Evolutionary conservation across 2,888 invertebrate species (phyloP).

Genomic region (Andricus quercusramuli): DNA sequence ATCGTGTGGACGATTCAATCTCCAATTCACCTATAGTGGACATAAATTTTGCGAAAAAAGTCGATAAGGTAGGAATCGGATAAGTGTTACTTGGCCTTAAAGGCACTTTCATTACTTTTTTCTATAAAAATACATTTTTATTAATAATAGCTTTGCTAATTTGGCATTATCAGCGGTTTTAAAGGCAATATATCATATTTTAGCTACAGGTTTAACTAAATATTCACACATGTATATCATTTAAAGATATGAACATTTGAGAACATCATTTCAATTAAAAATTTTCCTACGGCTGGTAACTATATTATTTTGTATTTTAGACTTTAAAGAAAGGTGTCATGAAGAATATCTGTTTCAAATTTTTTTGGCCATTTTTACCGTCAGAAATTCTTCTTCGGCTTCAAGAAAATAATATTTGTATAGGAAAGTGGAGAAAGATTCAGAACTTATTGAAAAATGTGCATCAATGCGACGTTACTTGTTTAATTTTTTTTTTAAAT

Average conservation of each 20-base stretch:
- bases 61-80: no score
- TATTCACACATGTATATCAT: neutral
- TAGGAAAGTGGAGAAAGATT: neutral
- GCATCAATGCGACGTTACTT: neutral
- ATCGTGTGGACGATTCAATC: no score
- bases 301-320: neutral
- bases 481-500: neutral
- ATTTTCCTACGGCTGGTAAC: neutral
- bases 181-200: neutral
- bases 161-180: neutral
- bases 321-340: neutral
- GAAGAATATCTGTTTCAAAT: neutral
- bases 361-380: neutral
- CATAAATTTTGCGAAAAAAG: no score
- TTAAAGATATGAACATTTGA: neutral
- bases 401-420: neutral
- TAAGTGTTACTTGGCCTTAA: no score
- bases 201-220: neutral
- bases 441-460: neutral
- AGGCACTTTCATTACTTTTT: neutral
- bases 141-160: neutral
- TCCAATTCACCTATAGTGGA: no score
- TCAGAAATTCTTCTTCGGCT: neutral
- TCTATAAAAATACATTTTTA: neutral
- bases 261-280: neutral